Evolutionary conservation across 2,797 vertebrate species (phyloP), one percentile per base, ranked within the genome.

Genomic region (Myripristis murdjan): DNA sequence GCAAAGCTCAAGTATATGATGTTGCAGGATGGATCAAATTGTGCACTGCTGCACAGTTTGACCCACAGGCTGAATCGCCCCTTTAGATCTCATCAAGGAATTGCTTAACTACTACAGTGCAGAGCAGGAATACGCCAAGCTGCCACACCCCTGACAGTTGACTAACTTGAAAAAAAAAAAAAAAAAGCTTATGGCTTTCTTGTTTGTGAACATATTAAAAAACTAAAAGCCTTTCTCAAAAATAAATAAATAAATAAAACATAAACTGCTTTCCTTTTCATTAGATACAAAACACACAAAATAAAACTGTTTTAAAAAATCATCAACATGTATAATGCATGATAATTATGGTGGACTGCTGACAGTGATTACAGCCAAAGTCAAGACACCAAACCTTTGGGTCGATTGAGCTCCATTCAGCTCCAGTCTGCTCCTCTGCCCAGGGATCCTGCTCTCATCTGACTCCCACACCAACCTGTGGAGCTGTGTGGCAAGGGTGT

Each of bases 331-430:
- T 39, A 39, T 6, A 44, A 1, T 44, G 43, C 15, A 44, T 44
- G 43, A 44, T 18, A n/a, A 44, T 15, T 16, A 44, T 35, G 33
- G 18, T 4, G 28, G 6, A 28, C 0, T n/a, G 15, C 0, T 20
- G 9, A 66, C 64, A 5, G 41, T 56, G 51, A 20, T 54, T 7
- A 39, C 5, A 44, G 3, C 12, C 5, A 55, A 43, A 51, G 33
- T 35, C 33, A 22, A 73, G 14, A 49, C 0, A 70, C 11, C 88
- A 70, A 79, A 92, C 92, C 90, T 91, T 59, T 79, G 12, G 6
- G 46, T 62, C 54, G 63, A 1, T 12, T 49, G 75, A 67, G 81
- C 33, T 84, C 82, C 91, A 93, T 93, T 8, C 10, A 41, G 44
- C 58, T 70, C 73, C 81, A 43, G 56, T 53, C 33, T 35, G 64